These are phyloP conservation scores for Triplophysa siluroides DNA, from an alignment of 2,113 vertebrate genomes.

Conservation along the genomic window DNA sequence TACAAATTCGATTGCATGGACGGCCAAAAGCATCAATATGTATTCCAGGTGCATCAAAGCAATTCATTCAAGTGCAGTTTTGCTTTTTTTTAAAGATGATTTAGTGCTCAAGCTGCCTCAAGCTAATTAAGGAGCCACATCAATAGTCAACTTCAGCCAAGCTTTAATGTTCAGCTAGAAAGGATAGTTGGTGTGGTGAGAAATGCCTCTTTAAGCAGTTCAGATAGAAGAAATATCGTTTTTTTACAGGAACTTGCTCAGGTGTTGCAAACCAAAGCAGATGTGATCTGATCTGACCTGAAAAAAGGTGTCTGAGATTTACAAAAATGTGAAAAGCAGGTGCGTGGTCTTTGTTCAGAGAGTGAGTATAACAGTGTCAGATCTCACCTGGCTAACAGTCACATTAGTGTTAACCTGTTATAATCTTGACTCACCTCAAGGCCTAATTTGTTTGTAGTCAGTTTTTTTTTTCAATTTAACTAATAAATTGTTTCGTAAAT, in stretches of 20 bases:
- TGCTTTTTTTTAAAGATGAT: constrained; percentile 64
- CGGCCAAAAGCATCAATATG: constrained; percentile 59
- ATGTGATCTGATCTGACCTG: constrained; percentile 1
- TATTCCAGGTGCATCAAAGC: constrained; percentile 65
- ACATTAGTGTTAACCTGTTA: background rate
- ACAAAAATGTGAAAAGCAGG: background rate
- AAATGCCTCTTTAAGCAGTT: constrained; percentile 51
- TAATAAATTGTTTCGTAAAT: background rate
- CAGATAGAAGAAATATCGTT: background rate
- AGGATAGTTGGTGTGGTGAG: constrained; percentile 34
- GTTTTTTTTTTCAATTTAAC: too few species aligned
- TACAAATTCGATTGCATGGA: constrained; percentile 43
- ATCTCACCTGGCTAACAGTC: background rate
- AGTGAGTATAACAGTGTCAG: background rate
- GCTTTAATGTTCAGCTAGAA: constrained; percentile 60
- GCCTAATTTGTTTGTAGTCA: too few species aligned
- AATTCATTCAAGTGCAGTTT: constrained; percentile 69
- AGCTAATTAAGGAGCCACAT: constrained; percentile 64
- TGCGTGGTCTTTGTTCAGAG: background rate
- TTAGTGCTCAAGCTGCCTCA: constrained; percentile 54
- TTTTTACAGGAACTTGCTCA: background rate
- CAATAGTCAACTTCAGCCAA: constrained; percentile 67
- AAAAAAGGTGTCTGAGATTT: background rate
- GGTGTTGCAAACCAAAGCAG: background rate
- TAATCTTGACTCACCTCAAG: background rate